phyloP scores from a whole-genome alignment of 2,797 vertebrate species.

The Chrysocyon brachyurus region DNA sequence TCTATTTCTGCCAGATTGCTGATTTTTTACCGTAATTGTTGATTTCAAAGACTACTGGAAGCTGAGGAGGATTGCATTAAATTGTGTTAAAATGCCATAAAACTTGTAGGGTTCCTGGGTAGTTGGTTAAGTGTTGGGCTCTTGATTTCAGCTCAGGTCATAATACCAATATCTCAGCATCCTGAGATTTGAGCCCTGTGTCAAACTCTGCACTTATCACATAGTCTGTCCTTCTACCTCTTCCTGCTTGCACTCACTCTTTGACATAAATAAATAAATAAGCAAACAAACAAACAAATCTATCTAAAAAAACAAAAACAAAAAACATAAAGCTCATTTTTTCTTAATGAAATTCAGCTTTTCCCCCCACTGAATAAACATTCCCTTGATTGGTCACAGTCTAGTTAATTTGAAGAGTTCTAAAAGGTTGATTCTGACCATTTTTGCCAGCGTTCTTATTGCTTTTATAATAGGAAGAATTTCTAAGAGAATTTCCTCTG shows the following conservation, averaged over 20 bases:
- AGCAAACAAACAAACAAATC: not conserved
- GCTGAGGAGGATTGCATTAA: not conserved
- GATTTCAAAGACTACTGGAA: not conserved
- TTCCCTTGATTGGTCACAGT: not conserved
- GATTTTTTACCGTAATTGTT: not conserved
- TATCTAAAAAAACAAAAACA: not conserved
- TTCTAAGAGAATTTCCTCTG: not conserved
- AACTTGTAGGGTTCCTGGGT: not conserved
- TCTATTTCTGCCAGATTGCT: not conserved
- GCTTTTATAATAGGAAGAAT: not conserved
- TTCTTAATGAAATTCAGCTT: not conserved
- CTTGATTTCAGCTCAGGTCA: not conserved
- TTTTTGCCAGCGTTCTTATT: not conserved
- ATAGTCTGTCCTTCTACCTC: not conserved
- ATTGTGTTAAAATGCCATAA: not conserved
- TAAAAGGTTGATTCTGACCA: not conserved
- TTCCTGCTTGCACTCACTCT: not conserved
- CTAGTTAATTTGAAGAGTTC: not conserved
- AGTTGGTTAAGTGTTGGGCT: not conserved
- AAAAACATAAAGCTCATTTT: not conserved
- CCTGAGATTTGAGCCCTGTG: not conserved
- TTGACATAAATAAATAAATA: not conserved
- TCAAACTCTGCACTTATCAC: not conserved
- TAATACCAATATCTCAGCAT: not conserved
- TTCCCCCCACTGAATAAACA: not conserved